Base-by-base conservation (phyloP, 2,113 vertebrate species). In the Uropsilus gracilis region DNA sequence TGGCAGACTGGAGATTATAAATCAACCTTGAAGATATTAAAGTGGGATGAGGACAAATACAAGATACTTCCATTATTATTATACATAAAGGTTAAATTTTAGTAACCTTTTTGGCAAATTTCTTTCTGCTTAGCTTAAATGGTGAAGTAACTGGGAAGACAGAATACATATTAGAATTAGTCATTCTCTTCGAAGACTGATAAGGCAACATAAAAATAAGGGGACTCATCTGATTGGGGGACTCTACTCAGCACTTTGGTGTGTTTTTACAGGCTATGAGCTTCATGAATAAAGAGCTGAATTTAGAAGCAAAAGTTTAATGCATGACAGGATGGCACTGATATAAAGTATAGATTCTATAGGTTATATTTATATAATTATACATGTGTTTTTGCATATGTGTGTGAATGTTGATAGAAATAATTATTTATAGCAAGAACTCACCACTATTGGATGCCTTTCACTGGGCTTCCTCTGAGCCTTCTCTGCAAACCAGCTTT, bases 401-500 rank as follows among this genome's bases (percentile, higher is more conserved):
- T 50, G 20, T 26, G 11, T 22, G 3, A 34, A 24, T 2, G 2
- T 14, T 32, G 6, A 48, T 59, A 44, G 14, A 37, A 63, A 48
- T 1, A 22, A 44, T 8, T 28, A 55, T 39, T 24, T 46, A 28
- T 1, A 44, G 11, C 76, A 11, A 39, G 22, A 39, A 59, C 30
- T 37, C 30, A n/a, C 4, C 17, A 22, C 6, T 26, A 1, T 50
- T n/a, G 16, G 22, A n/a, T 50, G 22, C 28, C 18, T 61, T 32
- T 48, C 20, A 44, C 0, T 9, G 13, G 46, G 10, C 3, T 42
- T 64, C 2, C 9, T 18, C 48, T 22, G 1, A 1, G 17, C 14
- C 10, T 3, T 42, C n/a, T 1, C 13, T 26, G 50, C 55, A n/a
- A 48, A 48, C 24, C 24, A 42, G 20, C 8, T 39, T 13, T 46